Conservation (phyloP, 2,888 invertebrate genomes). For the Cosmia trapezina region DNA sequence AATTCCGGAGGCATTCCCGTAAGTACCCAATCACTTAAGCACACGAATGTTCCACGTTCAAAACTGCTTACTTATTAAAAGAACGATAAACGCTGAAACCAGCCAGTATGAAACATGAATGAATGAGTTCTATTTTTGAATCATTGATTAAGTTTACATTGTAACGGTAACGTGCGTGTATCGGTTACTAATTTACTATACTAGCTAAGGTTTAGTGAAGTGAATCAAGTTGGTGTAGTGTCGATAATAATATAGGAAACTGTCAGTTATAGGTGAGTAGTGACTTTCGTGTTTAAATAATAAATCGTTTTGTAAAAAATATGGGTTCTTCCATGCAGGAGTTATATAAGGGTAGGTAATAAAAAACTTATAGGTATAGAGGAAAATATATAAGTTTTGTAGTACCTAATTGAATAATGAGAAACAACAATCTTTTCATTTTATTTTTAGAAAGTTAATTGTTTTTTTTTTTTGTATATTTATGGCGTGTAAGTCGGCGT, state of each 20-base stretch:
- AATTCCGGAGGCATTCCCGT: neutral
- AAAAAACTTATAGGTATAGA: neutral
- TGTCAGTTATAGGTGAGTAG: constrained; percentile 25
- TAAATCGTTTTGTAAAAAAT: neutral
- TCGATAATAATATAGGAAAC: constrained; percentile 44
- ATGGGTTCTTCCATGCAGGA: neutral
- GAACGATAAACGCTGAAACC: neutral
- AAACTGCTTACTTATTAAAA: constrained; percentile 16
- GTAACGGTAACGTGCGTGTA: constrained; percentile 42
- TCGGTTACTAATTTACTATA: constrained; percentile 25
- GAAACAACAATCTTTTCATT: neutral
- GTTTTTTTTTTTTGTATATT: neutral
- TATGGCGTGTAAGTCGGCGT: no score
- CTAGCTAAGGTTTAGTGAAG: constrained; percentile 25
- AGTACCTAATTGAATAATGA: neutral
- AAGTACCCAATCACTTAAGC: constrained; percentile 15
- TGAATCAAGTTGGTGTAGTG: constrained; percentile 3
- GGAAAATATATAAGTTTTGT: neutral
- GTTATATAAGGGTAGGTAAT: no score
- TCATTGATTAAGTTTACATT: constrained; percentile 24
- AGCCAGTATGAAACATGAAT: constrained; percentile 28
- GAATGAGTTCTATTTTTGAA: constrained; percentile 30
- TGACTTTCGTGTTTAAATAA: constrained; percentile 21
- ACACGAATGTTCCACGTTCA: neutral
- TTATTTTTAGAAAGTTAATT: neutral